Conservation (phyloP, 2,888 invertebrate species). For the Melipona beecheii region DNA sequence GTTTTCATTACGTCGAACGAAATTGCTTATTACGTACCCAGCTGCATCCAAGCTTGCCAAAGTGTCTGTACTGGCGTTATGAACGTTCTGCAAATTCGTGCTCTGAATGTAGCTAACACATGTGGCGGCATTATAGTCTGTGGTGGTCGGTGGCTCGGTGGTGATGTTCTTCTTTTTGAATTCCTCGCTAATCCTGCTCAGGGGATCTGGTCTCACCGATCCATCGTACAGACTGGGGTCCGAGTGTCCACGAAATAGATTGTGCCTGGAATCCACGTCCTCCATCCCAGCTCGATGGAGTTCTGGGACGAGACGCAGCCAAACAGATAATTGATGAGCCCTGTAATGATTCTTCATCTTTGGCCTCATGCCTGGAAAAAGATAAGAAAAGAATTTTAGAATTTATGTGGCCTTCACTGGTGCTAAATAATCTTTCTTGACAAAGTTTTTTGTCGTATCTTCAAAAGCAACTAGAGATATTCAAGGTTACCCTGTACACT, state of each 20-base stretch:
- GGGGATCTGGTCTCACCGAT: conserved; percentile 93
- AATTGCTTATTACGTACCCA: conserved; percentile 82
- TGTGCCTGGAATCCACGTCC: conserved; percentile 93
- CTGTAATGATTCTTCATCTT: conserved; percentile 96
- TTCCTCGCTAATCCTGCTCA: conserved; percentile 88
- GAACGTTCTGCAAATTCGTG: conserved; percentile 86
- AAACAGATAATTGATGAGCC: conserved; percentile 97
- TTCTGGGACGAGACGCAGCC: conserved; percentile 97
- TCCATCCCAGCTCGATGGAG: conserved; percentile 95
- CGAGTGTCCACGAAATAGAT: conserved; percentile 95
- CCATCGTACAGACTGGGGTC: conserved; percentile 96
- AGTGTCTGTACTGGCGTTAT: conserved; percentile 90
- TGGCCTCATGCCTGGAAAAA: conserved; percentile 92
- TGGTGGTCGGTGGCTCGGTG: conserved; percentile 88
- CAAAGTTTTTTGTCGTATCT: no score
- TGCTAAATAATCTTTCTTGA: no score
- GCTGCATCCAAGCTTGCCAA: conserved; percentile 92
- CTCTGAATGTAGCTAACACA: conserved; percentile 88
- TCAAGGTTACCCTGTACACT: no score
- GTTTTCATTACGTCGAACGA: neutral
- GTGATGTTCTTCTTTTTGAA: conserved; percentile 86
- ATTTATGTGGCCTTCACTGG: neutral
- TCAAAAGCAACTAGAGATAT: no score
- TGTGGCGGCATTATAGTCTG: conserved; percentile 89
- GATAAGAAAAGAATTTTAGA: neutral